Evolutionary conservation across 2,113 vertebrate genomes (phyloP).

Genomic region (Rhea pennata): DNA sequence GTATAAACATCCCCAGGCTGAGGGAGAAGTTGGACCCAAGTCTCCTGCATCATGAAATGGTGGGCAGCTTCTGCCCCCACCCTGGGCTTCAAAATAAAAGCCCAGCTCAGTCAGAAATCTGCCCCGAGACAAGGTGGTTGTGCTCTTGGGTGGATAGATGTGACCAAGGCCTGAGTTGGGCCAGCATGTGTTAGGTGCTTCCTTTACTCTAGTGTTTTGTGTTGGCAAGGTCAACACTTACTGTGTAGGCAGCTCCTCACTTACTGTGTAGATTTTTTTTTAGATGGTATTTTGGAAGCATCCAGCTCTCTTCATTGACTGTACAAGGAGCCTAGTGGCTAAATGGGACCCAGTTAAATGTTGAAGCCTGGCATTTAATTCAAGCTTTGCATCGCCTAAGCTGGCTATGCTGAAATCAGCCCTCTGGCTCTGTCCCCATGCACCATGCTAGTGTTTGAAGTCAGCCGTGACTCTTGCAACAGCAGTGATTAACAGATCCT

Average conservation of each 20-base stretch:
- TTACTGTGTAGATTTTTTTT: neutral
- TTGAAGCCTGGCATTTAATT: neutral
- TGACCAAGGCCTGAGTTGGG: no score
- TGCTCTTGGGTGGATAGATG: no score
- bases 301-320: neutral
- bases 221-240: neutral
- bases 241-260: neutral
- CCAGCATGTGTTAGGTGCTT: no score
- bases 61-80: no score
- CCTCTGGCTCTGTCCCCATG: fast-evolving
- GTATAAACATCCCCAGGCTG: no score
- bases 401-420: neutral
- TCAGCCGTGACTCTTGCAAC: neutral
- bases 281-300: neutral
- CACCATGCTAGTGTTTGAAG: neutral
- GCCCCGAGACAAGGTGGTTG: no score
- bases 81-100: no score
- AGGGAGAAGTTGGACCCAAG: neutral
- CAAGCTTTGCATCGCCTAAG: neutral
- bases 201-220: neutral
- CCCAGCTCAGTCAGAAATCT: no score
- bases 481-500: neutral
- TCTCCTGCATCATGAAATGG: neutral
- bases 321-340: neutral
- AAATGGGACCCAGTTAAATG: neutral